A percentile compares a stretch with the other conserved stretches of the same genome.
These are phyloP conservation scores for Ciconia maguari DNA, from an alignment of 2,113 vertebrate species.

Conservation along the genomic window DNA sequence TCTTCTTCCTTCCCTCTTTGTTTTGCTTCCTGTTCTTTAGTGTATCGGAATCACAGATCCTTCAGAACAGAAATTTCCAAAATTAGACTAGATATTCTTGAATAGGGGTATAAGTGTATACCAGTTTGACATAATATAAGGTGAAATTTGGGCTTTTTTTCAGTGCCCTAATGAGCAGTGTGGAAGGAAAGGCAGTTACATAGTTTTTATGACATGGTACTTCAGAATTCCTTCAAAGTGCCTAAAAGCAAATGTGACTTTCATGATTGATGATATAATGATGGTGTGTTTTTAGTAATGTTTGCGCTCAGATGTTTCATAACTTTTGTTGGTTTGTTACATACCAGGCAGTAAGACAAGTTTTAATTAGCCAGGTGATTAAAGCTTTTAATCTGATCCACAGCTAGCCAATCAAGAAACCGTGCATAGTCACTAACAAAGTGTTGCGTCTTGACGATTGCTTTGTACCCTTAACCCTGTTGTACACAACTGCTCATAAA, in stretches of 20 bases:
- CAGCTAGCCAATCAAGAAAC: background rate
- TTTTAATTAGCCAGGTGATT: conserved; percentile 53
- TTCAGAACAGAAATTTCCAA: background rate
- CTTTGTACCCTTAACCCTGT: background rate
- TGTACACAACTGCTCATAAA: background rate
- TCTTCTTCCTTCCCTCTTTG: background rate
- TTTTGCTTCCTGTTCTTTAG: background rate
- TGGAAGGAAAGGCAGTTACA: background rate
- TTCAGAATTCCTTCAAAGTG: background rate
- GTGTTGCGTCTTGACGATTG: background rate
- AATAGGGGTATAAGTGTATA: background rate
- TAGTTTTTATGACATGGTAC: background rate
- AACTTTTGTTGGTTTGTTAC: conserved; percentile 27
- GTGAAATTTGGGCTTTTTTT: background rate
- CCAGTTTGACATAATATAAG: background rate
- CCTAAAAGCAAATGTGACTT: background rate
- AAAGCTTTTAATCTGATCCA: conserved; percentile 53
- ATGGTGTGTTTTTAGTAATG: background rate
- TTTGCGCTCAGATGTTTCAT: background rate
- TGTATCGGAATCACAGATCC: background rate
- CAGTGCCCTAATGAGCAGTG: background rate
- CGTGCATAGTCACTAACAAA: background rate
- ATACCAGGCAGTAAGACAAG: conserved; percentile 6
- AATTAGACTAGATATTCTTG: background rate
- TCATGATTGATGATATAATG: background rate